Evolutionary conservation across 2,888 invertebrate species (phyloP), one percentile per base, ranked within the genome.

Genomic region (Mesochorus sp.): DNA sequence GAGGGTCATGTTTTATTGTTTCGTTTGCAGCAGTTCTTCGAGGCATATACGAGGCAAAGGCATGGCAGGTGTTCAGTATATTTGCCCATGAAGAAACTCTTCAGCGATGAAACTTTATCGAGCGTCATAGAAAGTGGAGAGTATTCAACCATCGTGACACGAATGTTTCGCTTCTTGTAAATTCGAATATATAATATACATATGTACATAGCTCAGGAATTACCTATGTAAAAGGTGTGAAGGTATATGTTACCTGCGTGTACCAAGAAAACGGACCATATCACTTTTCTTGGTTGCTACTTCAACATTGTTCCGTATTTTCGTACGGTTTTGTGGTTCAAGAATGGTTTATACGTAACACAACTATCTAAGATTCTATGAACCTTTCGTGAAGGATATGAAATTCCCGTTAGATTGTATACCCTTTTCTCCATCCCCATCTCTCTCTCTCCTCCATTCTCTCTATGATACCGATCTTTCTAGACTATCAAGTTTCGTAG

Each of bases 1-100:
- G 55, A 49, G 57, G 64, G 73, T 64, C 64, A 66, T 49, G 57
- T 19, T 57, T 73, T 73, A 73, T 73, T 64, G 53, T 49, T 37
- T 39, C 47, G 31, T 14, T 24, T 57, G 37, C 73, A 64, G 31
- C 55, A 55, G 24, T 24, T 8, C 10, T 14, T 17, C 1, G 19
- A 1, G n/a, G 37, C 12, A 8, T 24, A 21, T 26, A 31, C 21
- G 24, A 3, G 12, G 24, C 39, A n/a, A 24, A 57, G 39, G 57
- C 39, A 6, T 24, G 6, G 0, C 39, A 34, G 57, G 26, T 17
- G 28, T 39, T 24, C 1, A 26, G 14, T 47, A 28, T 68, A 44
- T 68, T 55, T 55, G 72, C 44, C 34, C 62, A 39, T 26, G 55
- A 37, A 57, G 57, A 47, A 64, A 73, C 73, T 47, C 37, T 73